Conservation (phyloP, 2,797 vertebrate species). For the Nothura maculosa region DNA sequence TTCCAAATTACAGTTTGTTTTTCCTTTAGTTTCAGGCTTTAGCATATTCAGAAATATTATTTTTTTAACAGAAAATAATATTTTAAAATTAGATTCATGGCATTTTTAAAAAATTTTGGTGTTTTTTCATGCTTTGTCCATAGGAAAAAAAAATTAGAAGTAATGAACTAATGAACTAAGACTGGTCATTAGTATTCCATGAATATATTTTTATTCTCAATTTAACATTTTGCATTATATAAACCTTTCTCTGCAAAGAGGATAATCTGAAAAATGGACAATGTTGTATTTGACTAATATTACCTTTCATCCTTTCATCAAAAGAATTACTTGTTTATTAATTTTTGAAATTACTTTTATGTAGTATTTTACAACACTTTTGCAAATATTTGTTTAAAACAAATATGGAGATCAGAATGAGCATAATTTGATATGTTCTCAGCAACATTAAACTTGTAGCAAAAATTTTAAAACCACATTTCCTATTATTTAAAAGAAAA, state of each 20-base stretch:
- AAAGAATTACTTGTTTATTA: not conserved
- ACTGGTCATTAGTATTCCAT: rapidly evolving
- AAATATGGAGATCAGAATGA: not conserved
- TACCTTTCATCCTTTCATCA: not conserved
- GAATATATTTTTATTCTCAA: not conserved
- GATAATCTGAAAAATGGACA: not conserved
- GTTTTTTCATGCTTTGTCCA: not conserved
- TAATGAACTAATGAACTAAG: rapidly evolving
- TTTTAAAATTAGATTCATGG: not conserved
- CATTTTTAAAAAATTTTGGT: not conserved
- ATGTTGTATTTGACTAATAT: not conserved
- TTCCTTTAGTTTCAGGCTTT: not conserved
- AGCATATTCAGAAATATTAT: not conserved
- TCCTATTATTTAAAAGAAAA: not conserved
- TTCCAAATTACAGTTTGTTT: not conserved
- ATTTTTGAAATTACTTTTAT: not conserved
- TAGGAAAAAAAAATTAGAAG: not conserved
- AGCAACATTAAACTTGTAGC: not conserved
- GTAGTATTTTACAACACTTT: not conserved
- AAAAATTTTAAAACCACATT: not conserved
- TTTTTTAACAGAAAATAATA: not conserved
- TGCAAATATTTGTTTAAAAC: not conserved
- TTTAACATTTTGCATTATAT: not conserved
- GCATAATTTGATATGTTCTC: not conserved
- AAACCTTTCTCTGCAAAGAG: not conserved